A percentile compares a stretch with the other conserved stretches of the same genome.
Conservation (phyloP, 2,113 vertebrate genomes). For the Zosterops hypoxanthus region DNA sequence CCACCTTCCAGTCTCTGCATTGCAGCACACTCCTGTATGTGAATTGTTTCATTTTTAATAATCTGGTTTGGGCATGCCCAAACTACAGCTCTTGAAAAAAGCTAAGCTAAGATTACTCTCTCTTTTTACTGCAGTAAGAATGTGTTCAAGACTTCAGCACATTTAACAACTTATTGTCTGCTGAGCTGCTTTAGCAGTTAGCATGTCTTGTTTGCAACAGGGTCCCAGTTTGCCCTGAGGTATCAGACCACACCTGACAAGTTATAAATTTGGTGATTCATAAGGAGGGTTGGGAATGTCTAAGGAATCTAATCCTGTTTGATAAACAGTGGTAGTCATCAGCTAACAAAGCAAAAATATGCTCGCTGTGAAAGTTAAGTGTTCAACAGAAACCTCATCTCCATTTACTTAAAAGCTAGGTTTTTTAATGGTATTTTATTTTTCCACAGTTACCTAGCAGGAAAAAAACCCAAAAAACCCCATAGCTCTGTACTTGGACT, state of each 20-base stretch:
- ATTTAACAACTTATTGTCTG: neutral
- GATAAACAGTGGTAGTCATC: constrained; percentile 1
- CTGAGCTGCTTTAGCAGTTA: neutral
- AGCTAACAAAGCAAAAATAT: neutral
- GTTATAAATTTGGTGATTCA: constrained; percentile 42
- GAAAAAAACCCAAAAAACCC: neutral
- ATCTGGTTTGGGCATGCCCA: neutral
- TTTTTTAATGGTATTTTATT: neutral
- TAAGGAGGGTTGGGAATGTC: neutral
- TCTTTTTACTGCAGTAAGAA: neutral
- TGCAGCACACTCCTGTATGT: neutral
- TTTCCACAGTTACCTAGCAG: neutral
- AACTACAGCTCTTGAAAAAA: neutral
- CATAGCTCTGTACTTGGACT: neutral
- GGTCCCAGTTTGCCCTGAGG: neutral
- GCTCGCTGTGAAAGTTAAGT: neutral
- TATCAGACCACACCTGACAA: neutral
- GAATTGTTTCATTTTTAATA: neutral
- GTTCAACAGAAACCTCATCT: neutral
- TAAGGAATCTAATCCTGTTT: neutral
- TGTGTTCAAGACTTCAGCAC: neutral
- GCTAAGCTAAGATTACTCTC: neutral
- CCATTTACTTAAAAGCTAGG: neutral
- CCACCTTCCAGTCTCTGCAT: neutral
- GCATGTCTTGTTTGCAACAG: neutral